Conservation (phyloP, 1,140 invertebrate species). For the Cherax quadricarinatus region DNA sequence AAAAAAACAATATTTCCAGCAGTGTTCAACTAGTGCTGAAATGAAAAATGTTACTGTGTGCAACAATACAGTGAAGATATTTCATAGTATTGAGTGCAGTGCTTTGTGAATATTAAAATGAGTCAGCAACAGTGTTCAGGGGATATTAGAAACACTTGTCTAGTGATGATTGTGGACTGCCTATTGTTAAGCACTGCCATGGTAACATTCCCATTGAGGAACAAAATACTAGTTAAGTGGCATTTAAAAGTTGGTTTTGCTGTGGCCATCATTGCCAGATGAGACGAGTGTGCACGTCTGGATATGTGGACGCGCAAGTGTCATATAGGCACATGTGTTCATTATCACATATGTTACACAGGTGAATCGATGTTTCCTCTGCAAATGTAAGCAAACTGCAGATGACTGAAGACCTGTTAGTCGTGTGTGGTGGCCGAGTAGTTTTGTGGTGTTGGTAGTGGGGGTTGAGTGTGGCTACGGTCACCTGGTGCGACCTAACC, state of each 20-base stretch:
- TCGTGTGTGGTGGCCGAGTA: no score
- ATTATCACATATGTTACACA: not conserved
- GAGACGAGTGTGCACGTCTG: not conserved
- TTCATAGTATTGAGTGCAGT: constrained; percentile 20
- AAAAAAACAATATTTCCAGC: constrained; percentile 14
- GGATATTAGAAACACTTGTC: not conserved
- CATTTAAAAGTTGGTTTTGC: not conserved
- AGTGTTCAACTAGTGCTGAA: constrained; percentile 25
- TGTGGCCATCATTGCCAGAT: not conserved
- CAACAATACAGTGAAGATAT: constrained; percentile 23
- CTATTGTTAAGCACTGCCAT: not conserved
- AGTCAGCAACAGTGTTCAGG: not conserved
- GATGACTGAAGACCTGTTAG: no score
- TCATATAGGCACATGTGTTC: not conserved
- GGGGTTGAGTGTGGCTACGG: constrained; percentile 32
- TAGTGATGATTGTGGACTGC: not conserved
- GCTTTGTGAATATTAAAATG: not conserved
- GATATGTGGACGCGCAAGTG: not conserved
- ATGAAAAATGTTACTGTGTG: constrained; percentile 8
- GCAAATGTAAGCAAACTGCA: no score
- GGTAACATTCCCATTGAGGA: not conserved
- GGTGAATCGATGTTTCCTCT: not conserved
- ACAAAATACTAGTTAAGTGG: not conserved
- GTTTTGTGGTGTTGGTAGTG: not conserved
- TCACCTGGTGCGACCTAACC: constrained; percentile 49